These are phyloP conservation scores for Hedya salicella DNA, from an alignment of 2,888 invertebrate genomes.

Conservation along the genomic window DNA sequence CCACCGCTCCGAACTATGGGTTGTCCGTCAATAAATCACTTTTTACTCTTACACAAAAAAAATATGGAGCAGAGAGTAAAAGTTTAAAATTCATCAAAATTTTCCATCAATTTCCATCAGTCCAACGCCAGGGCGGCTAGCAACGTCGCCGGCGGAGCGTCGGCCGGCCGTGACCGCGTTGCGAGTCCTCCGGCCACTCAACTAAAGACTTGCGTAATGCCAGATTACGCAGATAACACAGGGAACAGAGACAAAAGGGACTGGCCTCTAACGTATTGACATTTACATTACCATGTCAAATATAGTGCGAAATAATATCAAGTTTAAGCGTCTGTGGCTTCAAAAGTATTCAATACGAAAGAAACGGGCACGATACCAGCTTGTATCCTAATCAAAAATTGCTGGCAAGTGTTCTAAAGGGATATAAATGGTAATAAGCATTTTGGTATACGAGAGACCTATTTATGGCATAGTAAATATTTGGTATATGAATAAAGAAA, in stretches of 20 bases:
- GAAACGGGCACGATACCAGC: too few species aligned
- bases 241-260: conserved; percentile 22
- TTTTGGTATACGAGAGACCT: too few species aligned
- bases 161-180: conserved; percentile 79
- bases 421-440: too few species aligned
- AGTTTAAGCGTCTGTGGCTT: not conserved
- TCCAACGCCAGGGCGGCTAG: conserved; percentile 19
- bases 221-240: conserved; percentile 26
- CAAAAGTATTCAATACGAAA: not conserved
- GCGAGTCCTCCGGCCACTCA: conserved; percentile 44
- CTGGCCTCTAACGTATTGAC: conserved; percentile 26
- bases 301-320: not conserved
- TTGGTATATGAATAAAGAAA: too few species aligned
- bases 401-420: too few species aligned
- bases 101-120: conserved; percentile 1
- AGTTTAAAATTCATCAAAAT: not conserved
- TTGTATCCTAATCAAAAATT: too few species aligned
- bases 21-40: too few species aligned
- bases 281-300: conserved; percentile 9
- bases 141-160: conserved; percentile 54
- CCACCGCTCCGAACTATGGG: too few species aligned
- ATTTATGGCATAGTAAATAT: too few species aligned
- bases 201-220: conserved; percentile 40
- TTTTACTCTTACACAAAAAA: too few species aligned
- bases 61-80: too few species aligned